Conservation (phyloP, 2,888 invertebrate species). For the Scaptomyza caliginosa region DNA sequence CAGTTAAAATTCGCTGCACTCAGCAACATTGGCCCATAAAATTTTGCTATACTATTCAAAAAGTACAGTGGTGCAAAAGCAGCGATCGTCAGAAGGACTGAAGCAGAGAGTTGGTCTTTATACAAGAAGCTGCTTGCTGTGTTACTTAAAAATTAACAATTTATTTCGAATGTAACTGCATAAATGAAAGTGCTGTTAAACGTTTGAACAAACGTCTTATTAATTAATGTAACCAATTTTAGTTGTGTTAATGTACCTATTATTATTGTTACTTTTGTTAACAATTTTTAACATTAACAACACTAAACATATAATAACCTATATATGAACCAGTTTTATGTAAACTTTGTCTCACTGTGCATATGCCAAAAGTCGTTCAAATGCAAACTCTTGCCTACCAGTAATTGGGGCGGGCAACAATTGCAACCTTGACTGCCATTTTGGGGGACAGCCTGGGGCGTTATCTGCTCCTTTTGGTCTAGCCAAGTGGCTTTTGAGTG, state of each 20-base stretch:
- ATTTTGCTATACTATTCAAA: neutral
- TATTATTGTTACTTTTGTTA: no score
- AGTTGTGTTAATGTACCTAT: no score
- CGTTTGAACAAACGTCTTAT: no score
- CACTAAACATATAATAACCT: neutral
- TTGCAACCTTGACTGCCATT: slow-evolving; percentile 73
- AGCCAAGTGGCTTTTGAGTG: slow-evolving; percentile 67
- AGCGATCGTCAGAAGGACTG: neutral
- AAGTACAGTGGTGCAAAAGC: slow-evolving; percentile 20
- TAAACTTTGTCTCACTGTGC: slow-evolving; percentile 34
- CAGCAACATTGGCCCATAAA: slow-evolving; percentile 64
- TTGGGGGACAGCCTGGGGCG: slow-evolving; percentile 22
- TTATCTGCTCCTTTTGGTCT: slow-evolving; percentile 45
- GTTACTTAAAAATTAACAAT: no score
- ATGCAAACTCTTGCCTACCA: slow-evolving; percentile 26
- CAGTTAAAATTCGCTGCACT: slow-evolving; percentile 64
- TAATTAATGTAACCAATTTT: no score
- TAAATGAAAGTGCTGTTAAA: neutral
- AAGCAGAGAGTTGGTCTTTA: no score
- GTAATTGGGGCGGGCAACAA: slow-evolving; percentile 48
- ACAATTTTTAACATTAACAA: no score
- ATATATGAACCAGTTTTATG: no score
- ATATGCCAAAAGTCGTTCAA: slow-evolving; percentile 9
- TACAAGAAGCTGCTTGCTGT: neutral
- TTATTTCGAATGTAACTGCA: no score